Conservation (phyloP, 2,113 vertebrate genomes). For the Vicugna pacos region DNA sequence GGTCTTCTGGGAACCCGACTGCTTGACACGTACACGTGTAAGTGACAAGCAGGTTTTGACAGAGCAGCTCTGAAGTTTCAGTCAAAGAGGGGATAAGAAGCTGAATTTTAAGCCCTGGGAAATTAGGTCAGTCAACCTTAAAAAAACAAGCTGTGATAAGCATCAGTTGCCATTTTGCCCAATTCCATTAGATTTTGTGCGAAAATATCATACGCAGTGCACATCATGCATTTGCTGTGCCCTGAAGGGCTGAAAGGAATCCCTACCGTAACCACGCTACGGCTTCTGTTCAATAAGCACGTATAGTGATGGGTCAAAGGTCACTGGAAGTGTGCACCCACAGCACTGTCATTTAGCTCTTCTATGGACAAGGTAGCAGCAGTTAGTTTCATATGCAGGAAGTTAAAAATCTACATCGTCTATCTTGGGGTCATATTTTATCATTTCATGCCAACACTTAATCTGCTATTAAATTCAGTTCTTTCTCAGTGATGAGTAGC, state of each 20-base stretch:
- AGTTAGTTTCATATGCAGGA: neutral
- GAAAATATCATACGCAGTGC: slow-evolving; percentile 43
- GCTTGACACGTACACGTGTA: slow-evolving; percentile 70
- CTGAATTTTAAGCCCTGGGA: slow-evolving; percentile 80
- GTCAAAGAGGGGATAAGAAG: slow-evolving; percentile 73
- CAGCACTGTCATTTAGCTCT: neutral
- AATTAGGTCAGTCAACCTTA: slow-evolving; percentile 80
- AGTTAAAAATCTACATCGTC: neutral
- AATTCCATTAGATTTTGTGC: slow-evolving; percentile 78
- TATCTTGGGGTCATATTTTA: neutral
- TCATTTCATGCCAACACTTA: neutral
- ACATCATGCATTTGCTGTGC: neutral
- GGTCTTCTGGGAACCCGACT: slow-evolving; percentile 40
- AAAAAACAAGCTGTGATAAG: slow-evolving; percentile 84
- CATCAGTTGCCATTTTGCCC: slow-evolving; percentile 81
- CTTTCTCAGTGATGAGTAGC: neutral
- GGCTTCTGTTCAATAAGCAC: neutral
- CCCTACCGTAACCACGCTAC: neutral
- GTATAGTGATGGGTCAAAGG: neutral
- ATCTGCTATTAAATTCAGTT: neutral
- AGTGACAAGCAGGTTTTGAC: slow-evolving; percentile 71
- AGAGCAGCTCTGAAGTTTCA: slow-evolving; percentile 52
- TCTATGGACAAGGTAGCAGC: neutral
- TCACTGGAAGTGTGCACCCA: neutral
- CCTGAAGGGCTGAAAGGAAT: neutral